Evolutionary conservation across 2,888 invertebrate genomes (phyloP).

Genomic region (Zygothrica quintamaculata): DNA sequence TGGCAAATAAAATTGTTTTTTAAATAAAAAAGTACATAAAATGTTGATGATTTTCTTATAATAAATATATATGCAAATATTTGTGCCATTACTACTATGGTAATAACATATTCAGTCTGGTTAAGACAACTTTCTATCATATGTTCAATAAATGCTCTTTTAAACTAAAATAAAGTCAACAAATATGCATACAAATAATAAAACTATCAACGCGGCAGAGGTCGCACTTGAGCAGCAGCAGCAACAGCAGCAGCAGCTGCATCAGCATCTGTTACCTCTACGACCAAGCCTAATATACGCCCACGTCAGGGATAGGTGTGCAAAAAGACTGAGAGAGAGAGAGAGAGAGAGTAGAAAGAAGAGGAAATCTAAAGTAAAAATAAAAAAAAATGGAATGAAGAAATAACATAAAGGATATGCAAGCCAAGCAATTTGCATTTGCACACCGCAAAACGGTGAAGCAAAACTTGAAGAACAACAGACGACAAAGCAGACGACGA

Average conservation of each 20-base stretch:
- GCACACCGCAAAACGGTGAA: slow-evolving; percentile 77
- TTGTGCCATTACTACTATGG: too few relatives aligned
- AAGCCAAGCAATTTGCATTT: slow-evolving; percentile 79
- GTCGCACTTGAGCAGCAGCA: slow-evolving; percentile 67
- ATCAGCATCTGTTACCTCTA: slow-evolving; percentile 53
- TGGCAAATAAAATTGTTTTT: too few relatives aligned
- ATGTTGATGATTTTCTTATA: neutral
- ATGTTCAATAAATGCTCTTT: neutral
- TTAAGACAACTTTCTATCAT: neutral
- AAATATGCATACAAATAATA: slow-evolving; percentile 55
- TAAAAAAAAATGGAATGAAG: slow-evolving; percentile 1
- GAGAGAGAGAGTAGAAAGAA: neutral
- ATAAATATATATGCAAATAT: too few relatives aligned
- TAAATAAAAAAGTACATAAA: too few relatives aligned
- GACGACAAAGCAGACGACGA: slow-evolving; percentile 49
- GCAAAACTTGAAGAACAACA: slow-evolving; percentile 70
- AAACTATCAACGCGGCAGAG: slow-evolving; percentile 69
- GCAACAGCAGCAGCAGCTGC: slow-evolving; percentile 59
- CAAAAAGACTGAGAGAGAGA: neutral
- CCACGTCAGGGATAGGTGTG: neutral
- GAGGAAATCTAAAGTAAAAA: neutral
- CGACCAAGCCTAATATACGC: slow-evolving; percentile 22
- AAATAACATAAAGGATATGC: slow-evolving; percentile 66
- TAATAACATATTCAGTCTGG: too few relatives aligned
- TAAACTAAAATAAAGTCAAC: slow-evolving; percentile 14